Evolutionary conservation across 2,797 vertebrate species (phyloP).

Genomic region (Melanotaenia parkinsoni): DNA sequence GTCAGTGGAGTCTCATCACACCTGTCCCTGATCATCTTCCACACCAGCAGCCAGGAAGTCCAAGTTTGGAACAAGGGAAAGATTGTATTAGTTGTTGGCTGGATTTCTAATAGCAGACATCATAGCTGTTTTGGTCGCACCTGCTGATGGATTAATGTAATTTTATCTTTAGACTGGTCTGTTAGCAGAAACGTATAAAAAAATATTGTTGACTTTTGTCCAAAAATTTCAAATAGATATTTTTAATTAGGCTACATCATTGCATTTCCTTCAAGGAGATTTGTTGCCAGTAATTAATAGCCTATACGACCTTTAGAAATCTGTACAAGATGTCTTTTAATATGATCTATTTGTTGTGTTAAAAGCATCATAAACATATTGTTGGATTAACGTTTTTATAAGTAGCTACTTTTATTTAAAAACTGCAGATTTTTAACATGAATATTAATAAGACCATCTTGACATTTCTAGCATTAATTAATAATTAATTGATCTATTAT

Average conservation of each 20-base stretch:
- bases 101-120: slow-evolving; percentile 19
- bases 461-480: too few species aligned
- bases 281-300: background rate
- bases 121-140: slow-evolving; percentile 20
- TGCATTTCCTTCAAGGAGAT: background rate
- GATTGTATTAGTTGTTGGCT: slow-evolving; percentile 25
- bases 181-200: slow-evolving; percentile 9
- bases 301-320: too few species aligned
- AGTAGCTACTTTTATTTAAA: background rate
- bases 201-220: background rate
- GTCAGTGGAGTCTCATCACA: slow-evolving; percentile 51
- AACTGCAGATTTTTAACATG: too few species aligned
- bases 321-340: background rate
- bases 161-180: slow-evolving; percentile 10
- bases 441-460: too few species aligned
- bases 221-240: background rate
- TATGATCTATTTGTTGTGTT: background rate
- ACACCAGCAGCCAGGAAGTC: slow-evolving; percentile 58
- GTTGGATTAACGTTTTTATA: background rate
- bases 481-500: too few species aligned
- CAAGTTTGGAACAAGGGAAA: slow-evolving; percentile 32
- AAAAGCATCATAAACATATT: background rate
- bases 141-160: slow-evolving; percentile 7
- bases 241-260: background rate
- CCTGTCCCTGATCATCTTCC: slow-evolving; percentile 62